Percentiles rank a stretch among this genome's conserved stretches.
These are phyloP conservation scores for Melanotaenia duboulayi DNA, from an alignment of 2,113 vertebrate genomes.

Conservation along the genomic window DNA sequence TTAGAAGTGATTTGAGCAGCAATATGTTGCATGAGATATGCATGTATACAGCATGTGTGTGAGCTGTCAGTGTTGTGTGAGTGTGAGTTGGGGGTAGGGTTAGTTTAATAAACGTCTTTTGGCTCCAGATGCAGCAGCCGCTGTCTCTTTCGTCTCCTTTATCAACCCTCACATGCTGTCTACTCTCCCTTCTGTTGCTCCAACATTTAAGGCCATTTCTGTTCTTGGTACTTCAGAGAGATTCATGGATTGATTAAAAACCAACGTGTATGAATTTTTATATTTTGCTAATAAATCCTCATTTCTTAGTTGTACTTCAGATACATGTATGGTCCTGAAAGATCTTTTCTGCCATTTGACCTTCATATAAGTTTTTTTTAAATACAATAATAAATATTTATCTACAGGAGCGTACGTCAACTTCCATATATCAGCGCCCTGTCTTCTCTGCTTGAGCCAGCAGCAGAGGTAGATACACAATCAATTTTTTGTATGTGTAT, in stretches of 20 bases:
- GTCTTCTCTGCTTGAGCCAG: background rate
- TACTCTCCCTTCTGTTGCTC: slow-evolving; percentile 28
- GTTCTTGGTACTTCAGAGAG: slow-evolving; percentile 43
- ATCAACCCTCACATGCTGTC: slow-evolving; percentile 41
- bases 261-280: slow-evolving; percentile 28
- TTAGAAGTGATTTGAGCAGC: slow-evolving; percentile 27
- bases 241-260: slow-evolving; percentile 37
- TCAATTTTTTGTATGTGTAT: background rate
- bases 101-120: slow-evolving; percentile 61
- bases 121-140: slow-evolving; percentile 52
- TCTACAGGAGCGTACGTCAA: background rate
- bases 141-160: slow-evolving; percentile 56
- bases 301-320: slow-evolving; percentile 40
- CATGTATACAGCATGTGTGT: background rate
- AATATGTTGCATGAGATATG: slow-evolving; percentile 34
- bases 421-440: background rate
- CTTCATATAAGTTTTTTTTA: slow-evolving; percentile 1
- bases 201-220: slow-evolving; percentile 65
- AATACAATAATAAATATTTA: background rate
- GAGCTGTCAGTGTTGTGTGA: slow-evolving; percentile 4
- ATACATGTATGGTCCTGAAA: slow-evolving; percentile 16
- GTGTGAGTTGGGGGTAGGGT: slow-evolving; percentile 44
- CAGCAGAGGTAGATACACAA: background rate
- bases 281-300: slow-evolving; percentile 4
- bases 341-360: slow-evolving; percentile 7